Base-by-base conservation (phyloP, 2,888 invertebrate species). In the Ditylenchus weischeri region DNA sequence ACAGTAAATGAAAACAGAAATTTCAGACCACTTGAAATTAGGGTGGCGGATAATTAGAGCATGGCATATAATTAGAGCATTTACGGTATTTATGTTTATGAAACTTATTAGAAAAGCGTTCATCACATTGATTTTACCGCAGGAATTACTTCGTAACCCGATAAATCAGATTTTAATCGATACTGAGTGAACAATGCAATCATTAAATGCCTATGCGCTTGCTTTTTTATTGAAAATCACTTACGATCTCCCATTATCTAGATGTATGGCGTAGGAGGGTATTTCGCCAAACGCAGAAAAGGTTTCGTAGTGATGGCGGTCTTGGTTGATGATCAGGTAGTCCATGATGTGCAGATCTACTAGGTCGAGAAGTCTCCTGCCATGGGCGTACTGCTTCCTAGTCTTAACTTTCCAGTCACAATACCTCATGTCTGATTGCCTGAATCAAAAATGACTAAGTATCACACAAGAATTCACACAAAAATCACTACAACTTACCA, bases 251-350 rank as follows among this genome's bases (percentile, higher is more conserved):
- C 96, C 96, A 84, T 98, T 94, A 85, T 98, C 96, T 84, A 95
- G 85, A 84, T 95, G 94, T 60, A 98, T 86, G 0, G 93, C 90
- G 84, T 93, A 93, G 3, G 94, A 91, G 78, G 93, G 90, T 84
- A 94, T 90, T 84, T 94, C 93, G 21, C 48, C 59, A 84, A 94
- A 96, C 84, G 91, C 88, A 83, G 89, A 90, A 86, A 96, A 93
- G 2, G 94, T 94, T 86, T 98, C 96, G 84, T 95, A 96, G 85
- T 98, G 96, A 87, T 98, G 96, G 43, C 98, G 87, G 85, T 98
- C 98, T 92, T 96, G 94, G 84, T 98, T 98, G 35, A 86, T 95
- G 72, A 90, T 92, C 57, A 98, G 88, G 85, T 96, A 98, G 86
- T 98, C 98, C 81, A 93, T 90, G 54, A 96, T 88, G 35, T 93